These are phyloP conservation scores for Aricia agestis DNA, from an alignment of 1,140 invertebrate species.

Conservation along the genomic window DNA sequence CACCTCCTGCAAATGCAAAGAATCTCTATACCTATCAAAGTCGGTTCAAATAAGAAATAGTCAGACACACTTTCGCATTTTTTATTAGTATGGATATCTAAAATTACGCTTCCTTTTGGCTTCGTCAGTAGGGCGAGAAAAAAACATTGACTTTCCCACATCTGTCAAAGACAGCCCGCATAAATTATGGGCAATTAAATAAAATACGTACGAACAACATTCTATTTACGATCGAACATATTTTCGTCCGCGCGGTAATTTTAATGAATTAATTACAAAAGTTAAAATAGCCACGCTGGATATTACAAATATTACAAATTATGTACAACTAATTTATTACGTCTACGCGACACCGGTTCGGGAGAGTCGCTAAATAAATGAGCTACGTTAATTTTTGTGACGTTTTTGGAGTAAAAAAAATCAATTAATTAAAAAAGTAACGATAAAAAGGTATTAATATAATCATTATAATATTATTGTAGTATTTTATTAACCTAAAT, in stretches of 20 bases:
- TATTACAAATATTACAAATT: constrained; percentile 4
- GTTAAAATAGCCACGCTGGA: not conserved
- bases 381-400: not conserved
- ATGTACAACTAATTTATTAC: constrained; percentile 1
- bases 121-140: no score
- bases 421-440: not conserved
- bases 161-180: not conserved
- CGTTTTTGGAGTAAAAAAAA: not conserved
- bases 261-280: constrained; percentile 4
- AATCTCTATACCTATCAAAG: no score
- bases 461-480: no score
- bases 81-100: no score
- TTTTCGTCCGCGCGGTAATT: constrained; percentile 2
- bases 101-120: no score
- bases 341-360: not conserved
- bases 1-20: no score
- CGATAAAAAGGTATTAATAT: no score
- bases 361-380: not conserved
- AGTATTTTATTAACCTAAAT: no score
- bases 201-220: not conserved
- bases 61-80: no score
- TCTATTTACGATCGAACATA: not conserved
- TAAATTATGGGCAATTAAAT: not conserved
- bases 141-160: not conserved
- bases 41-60: no score